phyloP scores from a whole-genome alignment of 2,113 vertebrate species.

The Lethenteron reissneri region DNA sequence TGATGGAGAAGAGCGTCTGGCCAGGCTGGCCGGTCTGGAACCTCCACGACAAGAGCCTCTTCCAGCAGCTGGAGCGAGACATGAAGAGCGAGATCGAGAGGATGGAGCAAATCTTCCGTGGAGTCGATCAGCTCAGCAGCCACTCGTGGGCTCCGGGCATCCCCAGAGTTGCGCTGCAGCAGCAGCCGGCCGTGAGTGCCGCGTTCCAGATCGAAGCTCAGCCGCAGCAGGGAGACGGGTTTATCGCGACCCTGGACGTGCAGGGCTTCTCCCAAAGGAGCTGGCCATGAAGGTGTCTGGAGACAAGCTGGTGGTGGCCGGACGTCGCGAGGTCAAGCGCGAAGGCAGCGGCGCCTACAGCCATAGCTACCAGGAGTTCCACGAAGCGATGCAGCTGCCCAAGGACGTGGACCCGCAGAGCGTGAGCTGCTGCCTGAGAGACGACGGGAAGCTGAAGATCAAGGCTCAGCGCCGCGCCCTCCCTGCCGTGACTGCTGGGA shows the following conservation, averaged over 20 bases:
- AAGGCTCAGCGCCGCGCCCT: neutral
- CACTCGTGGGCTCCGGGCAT: no score
- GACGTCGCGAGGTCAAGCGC: neutral
- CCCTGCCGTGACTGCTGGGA: neutral
- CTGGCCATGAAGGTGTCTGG: neutral
- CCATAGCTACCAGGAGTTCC: slow-evolving; percentile 2
- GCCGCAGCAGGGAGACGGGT: neutral
- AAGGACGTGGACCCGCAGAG: neutral
- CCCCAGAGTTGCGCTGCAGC: no score
- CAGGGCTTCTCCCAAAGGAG: neutral
- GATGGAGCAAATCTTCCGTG: no score
- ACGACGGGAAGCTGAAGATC: neutral
- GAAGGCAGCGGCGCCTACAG: neutral
- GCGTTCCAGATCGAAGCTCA: no score
- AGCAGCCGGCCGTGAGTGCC: no score
- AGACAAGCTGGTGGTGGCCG: neutral
- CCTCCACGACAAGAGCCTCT: no score
- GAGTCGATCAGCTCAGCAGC: no score
- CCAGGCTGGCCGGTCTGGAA: no score
- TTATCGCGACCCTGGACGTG: neutral
- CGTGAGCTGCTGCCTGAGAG: neutral
- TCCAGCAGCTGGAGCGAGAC: no score
- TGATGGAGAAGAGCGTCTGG: no score
- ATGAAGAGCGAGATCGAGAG: no score
- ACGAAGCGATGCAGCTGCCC: neutral